A percentile compares a stretch with the other conserved stretches of the same genome.
These are phyloP conservation scores for Drosophila leontia DNA, from an alignment of 1,140 invertebrate genomes.

Conservation along the genomic window DNA sequence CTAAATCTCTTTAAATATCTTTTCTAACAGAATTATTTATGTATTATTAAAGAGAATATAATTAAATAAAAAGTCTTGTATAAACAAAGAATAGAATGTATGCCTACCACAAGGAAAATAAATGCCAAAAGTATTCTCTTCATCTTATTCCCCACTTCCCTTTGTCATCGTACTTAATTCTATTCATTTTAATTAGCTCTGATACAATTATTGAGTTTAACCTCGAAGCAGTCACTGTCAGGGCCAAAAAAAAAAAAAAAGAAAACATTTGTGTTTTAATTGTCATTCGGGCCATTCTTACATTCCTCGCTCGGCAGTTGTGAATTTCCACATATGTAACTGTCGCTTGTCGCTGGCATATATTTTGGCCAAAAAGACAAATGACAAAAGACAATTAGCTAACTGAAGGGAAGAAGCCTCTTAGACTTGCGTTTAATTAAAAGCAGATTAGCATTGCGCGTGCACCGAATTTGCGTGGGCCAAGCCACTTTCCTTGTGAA, in stretches of 20 bases:
- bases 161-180: slow-evolving; percentile 23
- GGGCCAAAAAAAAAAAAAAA: not conserved
- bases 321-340: slow-evolving; percentile 42
- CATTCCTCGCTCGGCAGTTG: slow-evolving; percentile 6
- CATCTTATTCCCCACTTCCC: not conserved
- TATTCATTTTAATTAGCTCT: slow-evolving; percentile 52
- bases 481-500: slow-evolving; percentile 48
- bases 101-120: not conserved
- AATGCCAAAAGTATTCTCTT: not conserved
- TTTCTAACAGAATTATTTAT: not conserved
- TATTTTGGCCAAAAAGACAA: slow-evolving; percentile 51
- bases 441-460: slow-evolving; percentile 80
- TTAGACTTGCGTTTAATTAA: slow-evolving; percentile 79
- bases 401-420: slow-evolving; percentile 62
- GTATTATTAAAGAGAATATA: too few relatives aligned
- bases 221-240: slow-evolving; percentile 32
- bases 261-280: slow-evolving; percentile 63
- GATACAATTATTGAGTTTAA: slow-evolving; percentile 37
- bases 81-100: not conserved
- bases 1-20: too few relatives aligned
- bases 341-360: slow-evolving; percentile 36
- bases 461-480: slow-evolving; percentile 54
- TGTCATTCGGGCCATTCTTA: slow-evolving; percentile 35
- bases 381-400: slow-evolving; percentile 65
- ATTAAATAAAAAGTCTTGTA: not conserved